Percentiles rank a stretch among this genome's conserved stretches.
Conservation (phyloP, 2,888 invertebrate species). For the Acanthosepion pharaonis region DNA sequence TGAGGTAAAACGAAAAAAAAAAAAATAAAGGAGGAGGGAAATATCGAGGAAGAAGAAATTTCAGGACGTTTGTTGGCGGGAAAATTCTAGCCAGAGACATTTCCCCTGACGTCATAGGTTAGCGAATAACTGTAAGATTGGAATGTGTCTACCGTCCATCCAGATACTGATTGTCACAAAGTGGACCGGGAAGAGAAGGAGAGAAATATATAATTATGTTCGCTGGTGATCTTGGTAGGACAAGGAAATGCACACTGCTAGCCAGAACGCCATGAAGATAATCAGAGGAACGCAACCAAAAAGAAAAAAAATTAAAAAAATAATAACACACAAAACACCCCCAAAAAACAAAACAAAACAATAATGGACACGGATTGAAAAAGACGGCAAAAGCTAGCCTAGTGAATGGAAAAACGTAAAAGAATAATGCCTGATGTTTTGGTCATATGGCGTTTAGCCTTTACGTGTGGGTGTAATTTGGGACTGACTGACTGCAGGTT, state of each 20-base stretch:
- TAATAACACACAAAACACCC: background rate
- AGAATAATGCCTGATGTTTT: too few species aligned
- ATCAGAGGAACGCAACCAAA: background rate
- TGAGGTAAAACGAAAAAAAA: background rate
- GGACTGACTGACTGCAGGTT: background rate
- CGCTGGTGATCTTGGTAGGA: background rate
- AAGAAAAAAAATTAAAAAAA: background rate
- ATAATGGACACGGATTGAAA: background rate
- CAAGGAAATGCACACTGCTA: background rate
- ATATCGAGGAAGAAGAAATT: background rate
- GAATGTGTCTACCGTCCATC: background rate
- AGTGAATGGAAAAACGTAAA: too few species aligned
- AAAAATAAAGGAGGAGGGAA: too few species aligned
- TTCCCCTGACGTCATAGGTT: constrained; percentile 18
- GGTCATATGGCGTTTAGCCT: background rate
- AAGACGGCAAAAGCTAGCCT: too few species aligned
- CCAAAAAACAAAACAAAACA: background rate
- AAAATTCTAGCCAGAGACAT: background rate
- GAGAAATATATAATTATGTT: background rate
- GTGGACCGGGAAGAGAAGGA: background rate
- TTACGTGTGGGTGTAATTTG: background rate
- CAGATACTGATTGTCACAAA: background rate
- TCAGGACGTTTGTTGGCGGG: background rate
- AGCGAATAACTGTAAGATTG: background rate
- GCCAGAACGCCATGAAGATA: background rate